Evolutionary conservation across 1,140 invertebrate species (phyloP), one percentile per base, ranked within the genome.

Genomic region (Trialeurodes vaporariorum): DNA sequence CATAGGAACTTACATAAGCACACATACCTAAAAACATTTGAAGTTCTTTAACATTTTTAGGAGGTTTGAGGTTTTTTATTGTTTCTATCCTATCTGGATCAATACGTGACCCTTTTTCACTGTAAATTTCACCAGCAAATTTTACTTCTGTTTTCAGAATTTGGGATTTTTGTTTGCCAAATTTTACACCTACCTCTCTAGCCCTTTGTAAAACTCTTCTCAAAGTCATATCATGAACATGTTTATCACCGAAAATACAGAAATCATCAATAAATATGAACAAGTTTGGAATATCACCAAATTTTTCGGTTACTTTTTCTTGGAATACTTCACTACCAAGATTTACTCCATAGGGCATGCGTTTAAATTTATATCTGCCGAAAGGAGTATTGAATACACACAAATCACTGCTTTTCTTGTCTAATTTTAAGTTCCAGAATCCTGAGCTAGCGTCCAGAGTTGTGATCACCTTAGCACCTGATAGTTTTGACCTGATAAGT

Each of bases 21-120:
- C 76, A 68, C 69, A 79, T 73, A 2, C 78, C 79, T 27, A 81
- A 63, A 68, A 81, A 74, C 70, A 73, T 73, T 69, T 76, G 68
- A 2, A 82, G 64, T 13, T 79, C 72, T 66, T 75, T 76, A 65
- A 76, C 75, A 22, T 75, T 74, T 27, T 59, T 67, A 22, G 74
- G 72, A 17, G 49, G 40, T 27, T 60, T 69, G 25, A 75, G 70
- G 58, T 76, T 66, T 59, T 63, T 59, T 25, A 82, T 78, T 22
- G 77, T 73, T 67, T 71, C 27, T 5, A 80, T 67, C 66, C 76
- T 77, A 5, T 70, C 72, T 58, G 64, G 66, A 68, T 77, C 71
- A 67, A 76, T 79, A 1, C 76, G 68, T 68, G 78, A 73, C 1
- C 78, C 79, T 24, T 76, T 40, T 67, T 71, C 61, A 40, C 74